A percentile compares a stretch with the other conserved stretches of the same genome.
Evolutionary conservation across 2,888 invertebrate genomes (phyloP).

Genomic region (Chelonus formosanus): DNA sequence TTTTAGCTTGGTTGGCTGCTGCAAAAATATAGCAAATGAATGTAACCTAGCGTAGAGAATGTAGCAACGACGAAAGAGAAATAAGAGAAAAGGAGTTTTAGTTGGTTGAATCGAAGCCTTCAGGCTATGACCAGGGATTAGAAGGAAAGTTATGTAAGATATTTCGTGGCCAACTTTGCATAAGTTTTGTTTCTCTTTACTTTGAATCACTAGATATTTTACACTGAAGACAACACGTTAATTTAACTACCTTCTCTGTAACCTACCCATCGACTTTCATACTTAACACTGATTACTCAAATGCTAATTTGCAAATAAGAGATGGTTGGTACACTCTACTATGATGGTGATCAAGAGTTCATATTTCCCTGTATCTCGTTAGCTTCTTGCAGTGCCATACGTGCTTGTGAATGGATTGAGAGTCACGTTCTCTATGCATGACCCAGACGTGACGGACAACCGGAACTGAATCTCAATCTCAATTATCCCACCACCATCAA

Average conservation of each 20-base stretch:
- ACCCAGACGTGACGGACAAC: conserved; percentile 14
- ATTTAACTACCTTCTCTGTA: conserved; percentile 30
- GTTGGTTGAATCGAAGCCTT: conserved; percentile 46
- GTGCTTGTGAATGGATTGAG: conserved; percentile 18
- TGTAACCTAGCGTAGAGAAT: conserved; percentile 30
- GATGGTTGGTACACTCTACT: conserved; percentile 35
- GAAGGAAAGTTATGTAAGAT: conserved; percentile 56
- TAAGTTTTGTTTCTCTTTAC: conserved; percentile 49
- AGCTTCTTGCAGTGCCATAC: conserved; percentile 28
- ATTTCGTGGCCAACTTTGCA: conserved; percentile 61
- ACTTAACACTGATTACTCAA: conserved; percentile 50
- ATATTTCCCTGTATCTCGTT: conserved; percentile 40
- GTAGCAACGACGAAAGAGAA: conserved; percentile 22
- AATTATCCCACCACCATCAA: too few species aligned
- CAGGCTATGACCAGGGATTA: conserved; percentile 52
- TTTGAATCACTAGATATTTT: conserved; percentile 16
- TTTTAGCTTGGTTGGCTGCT: conserved; percentile 48
- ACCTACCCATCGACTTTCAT: conserved; percentile 37
- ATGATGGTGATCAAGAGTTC: conserved; percentile 38
- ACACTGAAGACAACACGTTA: conserved; percentile 22
- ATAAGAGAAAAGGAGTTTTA: conserved; percentile 37
- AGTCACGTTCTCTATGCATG: conserved; percentile 9
- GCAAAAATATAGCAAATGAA: conserved; percentile 45
- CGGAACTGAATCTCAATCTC: conserved; percentile 8
- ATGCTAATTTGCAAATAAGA: conserved; percentile 49